Conservation (phyloP, 2,888 invertebrate species). For the Lathronympha strigana region DNA sequence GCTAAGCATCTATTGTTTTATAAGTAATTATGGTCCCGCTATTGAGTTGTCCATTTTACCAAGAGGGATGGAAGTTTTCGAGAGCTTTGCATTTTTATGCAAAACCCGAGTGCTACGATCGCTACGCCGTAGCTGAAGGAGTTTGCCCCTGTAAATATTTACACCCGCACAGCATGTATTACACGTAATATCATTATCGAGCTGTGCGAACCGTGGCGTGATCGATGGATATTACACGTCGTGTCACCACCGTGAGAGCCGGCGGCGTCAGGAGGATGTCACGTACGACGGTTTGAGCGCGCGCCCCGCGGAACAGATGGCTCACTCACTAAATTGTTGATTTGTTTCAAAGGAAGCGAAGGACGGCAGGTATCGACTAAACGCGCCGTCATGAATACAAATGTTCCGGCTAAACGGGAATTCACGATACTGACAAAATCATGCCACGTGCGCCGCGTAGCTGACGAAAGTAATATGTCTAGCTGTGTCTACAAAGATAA, state of each 20-base stretch:
- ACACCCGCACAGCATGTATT: not conserved
- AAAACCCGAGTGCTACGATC: conserved; percentile 22
- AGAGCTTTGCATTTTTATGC: conserved; percentile 19
- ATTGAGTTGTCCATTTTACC: not conserved
- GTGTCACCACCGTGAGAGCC: conserved; percentile 42
- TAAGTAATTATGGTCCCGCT: conserved; percentile 20
- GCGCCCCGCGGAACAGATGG: conserved; percentile 57
- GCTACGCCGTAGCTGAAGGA: conserved; percentile 36
- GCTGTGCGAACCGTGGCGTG: conserved; percentile 30
- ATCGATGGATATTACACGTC: conserved; percentile 36
- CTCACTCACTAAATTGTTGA: conserved; percentile 54
- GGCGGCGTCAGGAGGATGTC: conserved; percentile 65
- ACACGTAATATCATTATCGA: conserved; percentile 34
- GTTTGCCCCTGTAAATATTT: conserved; percentile 19
- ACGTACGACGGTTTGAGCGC: conserved; percentile 64
- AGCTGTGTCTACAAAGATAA: conserved; percentile 59
- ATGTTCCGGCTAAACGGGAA: conserved; percentile 42
- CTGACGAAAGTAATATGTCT: conserved; percentile 55
- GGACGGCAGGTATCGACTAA: conserved; percentile 48
- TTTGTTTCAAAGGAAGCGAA: conserved; percentile 48
- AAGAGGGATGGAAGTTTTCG: not conserved
- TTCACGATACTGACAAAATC: conserved; percentile 45
- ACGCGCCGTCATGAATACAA: conserved; percentile 41
- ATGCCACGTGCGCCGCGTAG: conserved; percentile 49
- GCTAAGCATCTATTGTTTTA: conserved; percentile 21